phyloP scores from a whole-genome alignment of 2,113 vertebrate genomes.

The Otis tarda region DNA sequence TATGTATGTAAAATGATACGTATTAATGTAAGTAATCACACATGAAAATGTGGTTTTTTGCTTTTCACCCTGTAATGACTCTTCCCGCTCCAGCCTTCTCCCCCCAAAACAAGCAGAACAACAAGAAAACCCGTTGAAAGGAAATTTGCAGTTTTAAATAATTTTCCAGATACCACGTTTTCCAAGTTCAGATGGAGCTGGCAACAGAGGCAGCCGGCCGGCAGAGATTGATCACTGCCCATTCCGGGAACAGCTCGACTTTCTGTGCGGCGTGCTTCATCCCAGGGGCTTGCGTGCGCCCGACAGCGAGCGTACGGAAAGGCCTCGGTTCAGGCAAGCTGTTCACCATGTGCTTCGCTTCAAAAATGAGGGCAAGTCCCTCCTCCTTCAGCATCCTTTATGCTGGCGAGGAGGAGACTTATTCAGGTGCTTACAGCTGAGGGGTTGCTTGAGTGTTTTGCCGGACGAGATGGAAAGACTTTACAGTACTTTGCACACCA shows the following conservation, averaged over 20 bases:
- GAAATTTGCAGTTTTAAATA: constrained; percentile 18
- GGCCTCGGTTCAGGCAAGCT: neutral
- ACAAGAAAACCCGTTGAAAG: neutral
- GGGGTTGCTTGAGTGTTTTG: neutral
- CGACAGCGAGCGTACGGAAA: neutral
- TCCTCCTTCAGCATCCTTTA: neutral
- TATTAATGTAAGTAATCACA: constrained; percentile 22
- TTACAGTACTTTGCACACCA: neutral
- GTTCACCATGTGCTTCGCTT: neutral
- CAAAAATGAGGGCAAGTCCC: neutral
- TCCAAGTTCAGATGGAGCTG: neutral
- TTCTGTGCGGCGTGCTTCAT: neutral
- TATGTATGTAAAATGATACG: constrained; percentile 22
- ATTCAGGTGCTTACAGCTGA: neutral
- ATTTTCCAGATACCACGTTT: neutral
- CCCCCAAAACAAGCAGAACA: constrained; percentile 12
- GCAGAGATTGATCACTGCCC: neutral
- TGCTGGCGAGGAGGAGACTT: neutral
- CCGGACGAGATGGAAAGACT: neutral
- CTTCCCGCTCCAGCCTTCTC: constrained; percentile 3
- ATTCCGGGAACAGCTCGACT: neutral
- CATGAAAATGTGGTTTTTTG: constrained; percentile 8
- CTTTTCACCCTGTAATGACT: constrained; percentile 34
- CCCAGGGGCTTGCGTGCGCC: rapidly evolving
- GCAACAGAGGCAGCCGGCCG: neutral